Base-by-base conservation (phyloP, 2,888 invertebrate species). In the Spodoptera littoralis region DNA sequence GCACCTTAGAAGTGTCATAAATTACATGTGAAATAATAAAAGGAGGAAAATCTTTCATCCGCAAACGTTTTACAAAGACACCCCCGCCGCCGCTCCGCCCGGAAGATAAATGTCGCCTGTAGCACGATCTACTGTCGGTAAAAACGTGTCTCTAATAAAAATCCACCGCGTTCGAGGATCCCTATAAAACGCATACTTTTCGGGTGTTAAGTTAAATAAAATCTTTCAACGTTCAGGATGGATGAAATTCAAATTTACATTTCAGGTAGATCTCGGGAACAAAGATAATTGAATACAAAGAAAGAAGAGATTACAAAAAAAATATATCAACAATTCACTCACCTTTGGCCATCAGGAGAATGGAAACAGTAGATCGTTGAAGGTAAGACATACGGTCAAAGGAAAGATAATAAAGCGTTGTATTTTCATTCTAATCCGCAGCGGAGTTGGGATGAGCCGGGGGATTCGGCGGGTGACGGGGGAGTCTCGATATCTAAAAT, bases 401-500 rank as follows among this genome's bases (percentile, higher is more conserved):
- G 87, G 85, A 84, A 91, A 91, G 89, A 92, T 93, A 92, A 92
- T 92, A 92, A 91, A 92, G 86, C 90, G 89, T 92, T 91, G 92
- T 93, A 89, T 92, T 93, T 90, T 91, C 92, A 92, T 92, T 92
- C 88, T 93, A 92, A 93, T 93, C 92, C 89, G 84, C 85, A 85
- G 85, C 75, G 84, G 84, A 86, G 85, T 82, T 77, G 88, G 88
- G 84, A 81, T 83, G 89, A 88, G 88, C 80, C 80, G 80, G 85
- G 90, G 86, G 86, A 84, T 84, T 87, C 80, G 74, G 73, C 79
- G 82, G 87, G 80, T 76, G 80, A 78, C 75, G 78, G 77, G 70
- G 81, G 87, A 88, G 90, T 88, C 88, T 90, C 89, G 92, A 92
- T 93, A 93, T 93, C 92, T 92, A 91, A 93, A 92, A 93, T 93